A percentile compares a stretch with the other conserved stretches of the same genome.
Evolutionary conservation across 1,140 invertebrate genomes (phyloP).

Genomic region (Pogonomyrmex californicus): DNA sequence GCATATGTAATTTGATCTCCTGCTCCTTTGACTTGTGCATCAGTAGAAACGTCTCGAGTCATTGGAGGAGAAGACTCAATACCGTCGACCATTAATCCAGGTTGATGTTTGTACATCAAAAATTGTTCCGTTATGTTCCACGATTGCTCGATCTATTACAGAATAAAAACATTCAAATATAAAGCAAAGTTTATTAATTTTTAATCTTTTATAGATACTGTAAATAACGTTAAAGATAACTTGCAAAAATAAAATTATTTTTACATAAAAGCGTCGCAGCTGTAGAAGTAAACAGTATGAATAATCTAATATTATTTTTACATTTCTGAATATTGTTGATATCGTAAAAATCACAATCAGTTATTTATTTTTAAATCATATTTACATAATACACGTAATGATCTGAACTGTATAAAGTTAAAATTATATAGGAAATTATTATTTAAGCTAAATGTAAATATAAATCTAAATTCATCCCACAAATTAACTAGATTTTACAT

Average conservation of each 20-base stretch:
- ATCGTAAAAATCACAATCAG: background rate
- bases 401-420: no score
- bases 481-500: no score
- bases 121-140: slow-evolving; percentile 88
- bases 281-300: no score
- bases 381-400: no score
- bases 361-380: no score
- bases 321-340: background rate
- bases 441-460: no score
- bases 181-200: background rate
- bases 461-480: background rate
- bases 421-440: no score
- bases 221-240: background rate
- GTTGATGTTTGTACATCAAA: slow-evolving; percentile 77
- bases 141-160: slow-evolving; percentile 79
- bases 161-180: background rate
- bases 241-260: background rate
- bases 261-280: no score
- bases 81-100: slow-evolving; percentile 75
- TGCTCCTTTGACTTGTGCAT: slow-evolving; percentile 88
- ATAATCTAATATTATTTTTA: no score
- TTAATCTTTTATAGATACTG: background rate
- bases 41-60: slow-evolving; percentile 78
- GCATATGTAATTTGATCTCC: slow-evolving; percentile 92
- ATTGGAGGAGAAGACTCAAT: slow-evolving; percentile 76